Conservation (phyloP, 2,888 invertebrate species). For the Empis stercorea region DNA sequence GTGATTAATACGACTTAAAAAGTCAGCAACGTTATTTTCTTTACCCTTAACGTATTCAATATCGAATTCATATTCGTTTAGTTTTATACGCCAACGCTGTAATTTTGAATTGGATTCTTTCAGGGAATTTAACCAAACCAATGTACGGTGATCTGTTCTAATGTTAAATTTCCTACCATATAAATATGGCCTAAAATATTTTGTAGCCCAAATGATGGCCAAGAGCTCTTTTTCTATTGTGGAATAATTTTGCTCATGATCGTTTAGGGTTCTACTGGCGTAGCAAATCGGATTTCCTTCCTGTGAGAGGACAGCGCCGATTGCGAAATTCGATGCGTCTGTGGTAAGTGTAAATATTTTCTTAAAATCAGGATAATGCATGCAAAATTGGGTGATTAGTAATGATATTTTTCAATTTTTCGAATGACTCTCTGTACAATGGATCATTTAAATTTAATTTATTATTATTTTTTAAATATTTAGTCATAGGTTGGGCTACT, state of each 20-base stretch:
- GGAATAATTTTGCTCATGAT: no score
- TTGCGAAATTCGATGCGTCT: background rate
- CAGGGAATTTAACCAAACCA: no score
- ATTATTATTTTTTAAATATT: slow-evolving; percentile 1
- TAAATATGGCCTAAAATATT: no score
- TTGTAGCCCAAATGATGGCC: no score
- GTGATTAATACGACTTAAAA: background rate
- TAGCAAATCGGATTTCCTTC: slow-evolving; percentile 1
- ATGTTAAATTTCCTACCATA: no score
- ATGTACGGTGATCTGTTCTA: no score
- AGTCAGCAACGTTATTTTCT: background rate
- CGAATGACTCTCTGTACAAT: slow-evolving; percentile 11
- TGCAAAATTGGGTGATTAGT: slow-evolving; percentile 4
- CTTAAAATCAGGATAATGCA: slow-evolving; percentile 5
- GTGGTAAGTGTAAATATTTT: slow-evolving; percentile 1
- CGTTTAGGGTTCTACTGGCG: no score
- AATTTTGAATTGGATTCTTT: no score
- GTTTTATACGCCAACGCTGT: no score
- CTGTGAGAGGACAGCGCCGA: slow-evolving; percentile 2
- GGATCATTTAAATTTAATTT: slow-evolving; percentile 10
- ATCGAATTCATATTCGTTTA: no score
- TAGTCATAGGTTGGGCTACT: slow-evolving; percentile 6
- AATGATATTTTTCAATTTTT: slow-evolving; percentile 6
- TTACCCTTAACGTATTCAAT: background rate
- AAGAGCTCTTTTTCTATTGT: no score